Base-by-base conservation (phyloP, 1,140 invertebrate species). In the Drosophila punjabiensis region DNA sequence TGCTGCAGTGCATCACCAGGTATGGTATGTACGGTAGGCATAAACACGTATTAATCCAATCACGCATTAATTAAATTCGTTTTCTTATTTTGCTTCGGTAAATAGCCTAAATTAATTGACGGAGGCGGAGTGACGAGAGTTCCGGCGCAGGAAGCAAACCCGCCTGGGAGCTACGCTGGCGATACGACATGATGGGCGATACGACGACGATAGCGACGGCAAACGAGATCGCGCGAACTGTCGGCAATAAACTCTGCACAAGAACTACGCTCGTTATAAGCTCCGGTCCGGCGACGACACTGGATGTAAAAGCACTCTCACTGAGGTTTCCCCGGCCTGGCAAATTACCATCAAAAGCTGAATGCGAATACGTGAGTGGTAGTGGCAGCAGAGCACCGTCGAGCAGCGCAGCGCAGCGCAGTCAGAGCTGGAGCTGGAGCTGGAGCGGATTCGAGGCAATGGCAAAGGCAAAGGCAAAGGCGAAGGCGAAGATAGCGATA, bases 301-400 rank as follows among this genome's bases (percentile, higher is more conserved):
- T 58, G 69, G 87, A 81, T 83, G 85, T 66, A 85, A 90, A 90
- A 90, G 85, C 86, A 83, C 82, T 89, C 85, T 88, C 81, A 73
- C 77, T 71, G 79, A 87, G 77, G 80, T 83, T 87, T 77, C 56
- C 85, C 67, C 73, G 73, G 69, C 67, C 83, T 88, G 81, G 85
- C 81, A 88, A 88, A 89, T 90, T 89, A 90, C 85, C 85, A 89
- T 89, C 82, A 69, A 90, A 90, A 85, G 85, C 86, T 89, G 82
- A 89, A 82, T 90, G 55, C 85, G 86, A 84, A 79, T 89, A 82
- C 76, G 76, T 77, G 76, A 81, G 82, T 69, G 53, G 81, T 76
- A 67, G 76, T 83, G 81, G 76, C 81, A 39, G 55, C 81, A 28
- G 55, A 56, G 55, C 55, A 39, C 53, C 33, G 18, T 20, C 53